Evolutionary conservation across 2,113 vertebrate genomes (phyloP).

Genomic region (Anas platyrhynchos): DNA sequence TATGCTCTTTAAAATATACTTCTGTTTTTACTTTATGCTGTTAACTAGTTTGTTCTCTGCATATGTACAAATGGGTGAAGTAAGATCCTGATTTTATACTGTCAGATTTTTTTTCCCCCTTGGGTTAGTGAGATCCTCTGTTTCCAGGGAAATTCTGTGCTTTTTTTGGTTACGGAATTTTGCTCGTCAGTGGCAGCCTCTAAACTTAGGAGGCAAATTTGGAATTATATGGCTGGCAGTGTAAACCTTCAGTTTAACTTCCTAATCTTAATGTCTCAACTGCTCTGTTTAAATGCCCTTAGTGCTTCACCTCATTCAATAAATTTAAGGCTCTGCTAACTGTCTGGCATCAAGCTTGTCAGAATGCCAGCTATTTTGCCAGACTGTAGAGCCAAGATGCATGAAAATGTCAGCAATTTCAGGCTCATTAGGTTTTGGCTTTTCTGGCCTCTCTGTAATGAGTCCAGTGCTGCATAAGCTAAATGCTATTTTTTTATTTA

Average conservation of each 20-base stretch:
- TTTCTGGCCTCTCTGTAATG: slow-evolving; percentile 45
- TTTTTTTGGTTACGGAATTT: neutral
- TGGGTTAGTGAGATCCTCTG: neutral
- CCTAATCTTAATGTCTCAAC: neutral
- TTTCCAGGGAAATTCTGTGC: neutral
- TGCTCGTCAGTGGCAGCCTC: neutral
- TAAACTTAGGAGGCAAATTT: neutral
- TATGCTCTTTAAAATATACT: neutral
- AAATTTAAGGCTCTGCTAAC: slow-evolving; percentile 21
- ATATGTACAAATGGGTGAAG: neutral
- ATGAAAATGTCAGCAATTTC: slow-evolving; percentile 48
- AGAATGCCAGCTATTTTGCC: slow-evolving; percentile 29
- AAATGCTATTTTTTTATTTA: slow-evolving; percentile 12
- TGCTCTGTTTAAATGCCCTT: neutral
- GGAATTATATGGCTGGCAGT: neutral
- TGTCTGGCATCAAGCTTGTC: slow-evolving; percentile 26
- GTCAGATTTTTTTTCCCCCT: neutral
- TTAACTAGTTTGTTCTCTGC: neutral
- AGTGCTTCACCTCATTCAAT: neutral
- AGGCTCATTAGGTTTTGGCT: slow-evolving; percentile 56
- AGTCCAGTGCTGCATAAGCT: slow-evolving; percentile 12
- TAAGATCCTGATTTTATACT: neutral
- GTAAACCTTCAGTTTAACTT: neutral
- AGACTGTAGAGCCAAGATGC: slow-evolving; percentile 22
- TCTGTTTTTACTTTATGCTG: neutral